Conservation (phyloP, 2,113 vertebrate genomes). For the Blennius ocellaris region DNA sequence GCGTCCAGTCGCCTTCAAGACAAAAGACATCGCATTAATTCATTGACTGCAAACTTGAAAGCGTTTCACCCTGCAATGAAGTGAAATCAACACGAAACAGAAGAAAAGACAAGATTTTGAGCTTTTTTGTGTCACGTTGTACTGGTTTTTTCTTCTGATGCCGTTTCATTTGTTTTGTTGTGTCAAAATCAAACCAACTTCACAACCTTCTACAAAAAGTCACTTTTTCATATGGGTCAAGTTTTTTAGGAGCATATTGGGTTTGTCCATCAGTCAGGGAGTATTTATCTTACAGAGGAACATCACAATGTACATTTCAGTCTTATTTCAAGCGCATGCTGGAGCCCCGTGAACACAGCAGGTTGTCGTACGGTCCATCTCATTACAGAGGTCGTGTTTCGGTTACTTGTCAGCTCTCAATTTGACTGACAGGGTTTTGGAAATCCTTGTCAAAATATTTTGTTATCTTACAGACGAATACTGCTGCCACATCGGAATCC, state of each 20-base stretch:
- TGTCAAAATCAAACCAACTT: neutral
- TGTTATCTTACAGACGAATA: too few relatives aligned
- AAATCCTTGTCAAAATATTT: too few relatives aligned
- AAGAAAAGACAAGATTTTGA: too few relatives aligned
- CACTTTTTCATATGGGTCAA: neutral
- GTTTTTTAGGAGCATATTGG: neutral
- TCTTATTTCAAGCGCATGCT: neutral
- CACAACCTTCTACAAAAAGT: neutral
- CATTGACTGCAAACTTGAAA: too few relatives aligned
- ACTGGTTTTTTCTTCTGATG: neutral
- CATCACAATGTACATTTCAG: neutral
- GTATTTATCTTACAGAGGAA: neutral
- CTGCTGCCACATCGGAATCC: too few relatives aligned
- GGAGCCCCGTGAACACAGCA: neutral
- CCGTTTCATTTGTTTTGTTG: neutral
- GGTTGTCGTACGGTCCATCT: neutral
- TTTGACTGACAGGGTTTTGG: too few relatives aligned
- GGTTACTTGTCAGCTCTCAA: too few relatives aligned
- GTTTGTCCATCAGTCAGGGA: neutral
- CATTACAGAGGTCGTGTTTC: too few relatives aligned
- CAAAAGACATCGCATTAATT: neutral
- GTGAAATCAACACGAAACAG: too few relatives aligned
- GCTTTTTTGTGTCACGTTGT: neutral
- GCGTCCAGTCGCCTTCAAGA: constrained; percentile 91
- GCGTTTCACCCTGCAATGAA: too few relatives aligned